Conservation (phyloP, 64 coral and sea anemone genomes). For the Catalaphyllia jardinei region DNA sequence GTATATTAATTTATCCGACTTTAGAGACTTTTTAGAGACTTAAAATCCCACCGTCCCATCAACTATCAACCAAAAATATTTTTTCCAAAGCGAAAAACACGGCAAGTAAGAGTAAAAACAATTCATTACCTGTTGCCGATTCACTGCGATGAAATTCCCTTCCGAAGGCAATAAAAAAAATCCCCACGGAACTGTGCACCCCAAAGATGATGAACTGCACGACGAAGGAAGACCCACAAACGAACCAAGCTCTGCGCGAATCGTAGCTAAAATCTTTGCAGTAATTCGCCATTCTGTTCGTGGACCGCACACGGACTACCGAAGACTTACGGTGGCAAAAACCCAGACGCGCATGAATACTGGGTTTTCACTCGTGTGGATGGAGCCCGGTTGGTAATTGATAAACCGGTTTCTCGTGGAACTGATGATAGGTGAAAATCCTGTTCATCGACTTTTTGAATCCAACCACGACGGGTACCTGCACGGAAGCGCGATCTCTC, state of each 20-base stretch:
- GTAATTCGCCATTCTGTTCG: background rate
- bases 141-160: constrained; percentile 42
- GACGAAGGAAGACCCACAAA: constrained; percentile 43
- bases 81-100: background rate
- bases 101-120: background rate
- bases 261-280: constrained; percentile 2
- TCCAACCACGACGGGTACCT: background rate
- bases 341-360: no score
- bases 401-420: background rate
- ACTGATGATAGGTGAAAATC: background rate
- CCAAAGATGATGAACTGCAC: constrained; percentile 65
- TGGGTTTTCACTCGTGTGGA: no score
- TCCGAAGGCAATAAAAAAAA: constrained; percentile 24
- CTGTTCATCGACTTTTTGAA: background rate
- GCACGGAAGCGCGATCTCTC: background rate
- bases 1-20: background rate
- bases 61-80: background rate
- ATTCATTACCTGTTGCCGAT: constrained; percentile 41
- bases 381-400: background rate
- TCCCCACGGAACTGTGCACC: constrained; percentile 55
- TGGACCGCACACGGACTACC: no score
- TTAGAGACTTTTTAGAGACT: no score
- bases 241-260: constrained; percentile 17
- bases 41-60: background rate
- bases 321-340: no score